Percentiles rank a stretch among this genome's conserved stretches.
Conservation (phyloP, 2,113 vertebrate species). For the Talpa occidentalis region DNA sequence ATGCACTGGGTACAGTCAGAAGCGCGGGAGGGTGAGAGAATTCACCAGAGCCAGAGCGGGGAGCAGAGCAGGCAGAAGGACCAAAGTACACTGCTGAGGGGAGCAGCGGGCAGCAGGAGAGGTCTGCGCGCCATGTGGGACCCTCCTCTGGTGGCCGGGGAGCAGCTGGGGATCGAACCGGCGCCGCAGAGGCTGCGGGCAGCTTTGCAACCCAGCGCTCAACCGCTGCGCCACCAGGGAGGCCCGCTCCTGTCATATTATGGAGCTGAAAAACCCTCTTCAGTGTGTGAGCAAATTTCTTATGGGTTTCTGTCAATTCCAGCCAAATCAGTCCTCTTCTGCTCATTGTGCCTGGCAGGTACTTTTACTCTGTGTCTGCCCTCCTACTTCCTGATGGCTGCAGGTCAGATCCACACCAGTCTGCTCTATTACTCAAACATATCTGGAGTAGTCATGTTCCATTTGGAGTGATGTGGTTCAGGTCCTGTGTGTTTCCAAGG, state of each 20-base stretch:
- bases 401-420: neutral
- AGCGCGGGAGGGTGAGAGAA: no score
- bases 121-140: no score
- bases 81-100: no score
- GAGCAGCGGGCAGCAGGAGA: no score
- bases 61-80: no score
- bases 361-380: neutral
- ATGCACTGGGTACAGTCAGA: no score
- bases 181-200: no score
- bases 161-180: no score
- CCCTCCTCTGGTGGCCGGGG: no score
- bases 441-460: neutral
- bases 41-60: no score
- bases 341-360: neutral
- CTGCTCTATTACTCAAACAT: fast-evolving
- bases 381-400: fast-evolving
- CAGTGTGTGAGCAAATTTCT: neutral
- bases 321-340: neutral
- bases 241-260: neutral
- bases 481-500: neutral
- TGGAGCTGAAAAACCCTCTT: neutral
- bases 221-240: no score
- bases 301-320: neutral
- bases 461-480: neutral
- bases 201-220: no score